These are phyloP conservation scores for Philhelius pedissequus DNA, from an alignment of 2,888 invertebrate species.

Conservation along the genomic window DNA sequence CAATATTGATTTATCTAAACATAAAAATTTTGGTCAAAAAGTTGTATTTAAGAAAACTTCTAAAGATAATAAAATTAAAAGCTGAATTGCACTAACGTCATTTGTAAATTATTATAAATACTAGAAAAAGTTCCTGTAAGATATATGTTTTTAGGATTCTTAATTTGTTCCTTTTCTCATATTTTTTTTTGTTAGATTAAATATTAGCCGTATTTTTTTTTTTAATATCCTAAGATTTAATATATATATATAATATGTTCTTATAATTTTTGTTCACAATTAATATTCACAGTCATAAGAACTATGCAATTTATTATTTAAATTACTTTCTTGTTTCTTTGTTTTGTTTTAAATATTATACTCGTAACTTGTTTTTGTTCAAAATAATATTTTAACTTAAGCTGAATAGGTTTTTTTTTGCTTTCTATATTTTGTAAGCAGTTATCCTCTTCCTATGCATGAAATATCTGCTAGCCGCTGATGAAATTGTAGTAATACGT, in stretches of 20 bases:
- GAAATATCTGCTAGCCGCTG: slow-evolving; percentile 48
- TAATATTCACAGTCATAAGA: slow-evolving; percentile 71
- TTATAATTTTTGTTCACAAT: slow-evolving; percentile 55
- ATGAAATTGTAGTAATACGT: slow-evolving; percentile 22
- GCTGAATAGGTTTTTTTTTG: slow-evolving; percentile 51
- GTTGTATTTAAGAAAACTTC: background rate
- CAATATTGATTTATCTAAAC: background rate
- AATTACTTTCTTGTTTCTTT: slow-evolving; percentile 33
- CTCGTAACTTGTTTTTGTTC: slow-evolving; percentile 2
- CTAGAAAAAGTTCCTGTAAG: slow-evolving; percentile 68
- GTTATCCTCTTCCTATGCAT: slow-evolving; percentile 54
- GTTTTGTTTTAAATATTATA: slow-evolving; percentile 7
- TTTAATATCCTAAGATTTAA: slow-evolving; percentile 50
- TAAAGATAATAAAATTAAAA: background rate
- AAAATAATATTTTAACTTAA: slow-evolving; percentile 46
- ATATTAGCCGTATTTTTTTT: slow-evolving; percentile 44
- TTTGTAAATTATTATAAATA: slow-evolving; percentile 56
- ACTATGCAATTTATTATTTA: slow-evolving; percentile 69
- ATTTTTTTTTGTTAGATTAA: slow-evolving; percentile 7
- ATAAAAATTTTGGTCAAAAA: slow-evolving; percentile 55
- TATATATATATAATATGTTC: slow-evolving; percentile 34
- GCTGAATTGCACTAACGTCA: slow-evolving; percentile 57
- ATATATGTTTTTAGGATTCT: slow-evolving; percentile 60
- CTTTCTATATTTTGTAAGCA: slow-evolving; percentile 29
- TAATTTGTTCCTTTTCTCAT: slow-evolving; percentile 42